Evolutionary conservation across 2,797 vertebrate genomes (phyloP), one percentile per base, ranked within the genome.

Genomic region (Aythya fuligula): DNA sequence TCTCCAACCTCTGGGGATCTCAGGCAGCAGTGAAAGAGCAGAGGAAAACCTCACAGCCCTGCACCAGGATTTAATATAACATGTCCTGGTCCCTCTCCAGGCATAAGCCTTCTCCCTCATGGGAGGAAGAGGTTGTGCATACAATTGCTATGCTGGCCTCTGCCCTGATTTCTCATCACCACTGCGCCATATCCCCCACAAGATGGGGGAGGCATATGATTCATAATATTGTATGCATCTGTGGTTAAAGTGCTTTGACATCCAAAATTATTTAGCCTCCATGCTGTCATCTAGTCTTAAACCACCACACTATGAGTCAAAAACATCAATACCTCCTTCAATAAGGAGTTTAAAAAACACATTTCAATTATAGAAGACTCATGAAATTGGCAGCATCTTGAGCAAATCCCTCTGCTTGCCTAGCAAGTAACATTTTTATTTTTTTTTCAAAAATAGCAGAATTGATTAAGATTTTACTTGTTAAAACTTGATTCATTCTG

Each of bases 111-210:
- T 53, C 43, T 9, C 8, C 17, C 28, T 7, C 32, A 56, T 0
- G 1, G 45, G 61, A 43, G 0, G 0, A 89, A 17, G 22, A 70
- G 8, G 0, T 11, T 14, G 5, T 25, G 24, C 16, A 71, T 64
- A 12, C 39, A 61, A 57, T 12, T 17, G 41, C 41, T 58, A 15
- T 0, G 2, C 32, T 62, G 54, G 24, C 91, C 45, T 28, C 30
- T 30, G n/a, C 19, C 30, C 12, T 13, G 9, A 72, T 60, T 36
- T 47, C 60, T 64, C 67, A 76, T 1, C 7, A 38, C 4, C 30
- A 24, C 56, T 56, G n/a, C 36, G 74, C 20, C 11, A 14, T 6
- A 6, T 65, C 8, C 14, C 22, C 20, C 57, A 16, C 3, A 39
- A 47, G 43, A 73, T 0, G 9, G 17, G 76, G 30, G 41, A 64